phyloP scores from a whole-genome alignment of 2,888 invertebrate genomes.

The Caenorhabditis sulstoni region DNA sequence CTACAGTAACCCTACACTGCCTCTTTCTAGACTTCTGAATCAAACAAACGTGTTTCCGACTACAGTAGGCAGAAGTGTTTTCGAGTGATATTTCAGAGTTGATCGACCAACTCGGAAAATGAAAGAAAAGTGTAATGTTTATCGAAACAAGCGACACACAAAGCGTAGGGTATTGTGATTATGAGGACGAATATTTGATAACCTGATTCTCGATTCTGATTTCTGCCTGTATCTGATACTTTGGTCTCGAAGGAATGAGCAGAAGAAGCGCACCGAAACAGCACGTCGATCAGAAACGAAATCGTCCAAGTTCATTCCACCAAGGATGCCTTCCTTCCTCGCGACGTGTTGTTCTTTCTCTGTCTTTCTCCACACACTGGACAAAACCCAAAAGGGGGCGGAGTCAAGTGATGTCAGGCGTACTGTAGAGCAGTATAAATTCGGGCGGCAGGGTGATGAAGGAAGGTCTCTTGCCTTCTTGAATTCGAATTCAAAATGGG shows the following conservation, averaged over 20 bases:
- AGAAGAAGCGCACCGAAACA: not conserved
- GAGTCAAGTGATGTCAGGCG: conserved; percentile 26
- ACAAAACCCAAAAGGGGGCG: conserved; percentile 41
- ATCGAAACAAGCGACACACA: not conserved
- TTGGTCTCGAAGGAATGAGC: not conserved
- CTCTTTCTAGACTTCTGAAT: not conserved
- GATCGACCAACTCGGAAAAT: not conserved
- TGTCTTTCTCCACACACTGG: conserved; percentile 21
- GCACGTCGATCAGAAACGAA: not conserved
- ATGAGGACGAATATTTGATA: conserved; percentile 11
- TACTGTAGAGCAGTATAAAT: conserved; percentile 46
- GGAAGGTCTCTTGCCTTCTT: conserved; percentile 6
- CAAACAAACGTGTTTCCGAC: not conserved
- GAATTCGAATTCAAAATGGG: conserved; percentile 38
- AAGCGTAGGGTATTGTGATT: not conserved
- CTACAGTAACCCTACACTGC: conserved; percentile 4
- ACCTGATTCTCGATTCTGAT: conserved; percentile 6
- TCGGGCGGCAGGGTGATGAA: not conserved
- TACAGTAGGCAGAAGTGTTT: conserved; percentile 3
- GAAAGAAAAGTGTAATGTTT: conserved; percentile 9
- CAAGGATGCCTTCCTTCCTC: not conserved
- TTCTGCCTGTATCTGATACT: not conserved
- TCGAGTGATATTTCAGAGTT: not conserved
- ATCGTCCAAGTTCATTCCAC: conserved; percentile 45
- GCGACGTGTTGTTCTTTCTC: conserved; percentile 40